Conservation (phyloP, 2,797 vertebrate genomes). For the Thunnus albacares region DNA sequence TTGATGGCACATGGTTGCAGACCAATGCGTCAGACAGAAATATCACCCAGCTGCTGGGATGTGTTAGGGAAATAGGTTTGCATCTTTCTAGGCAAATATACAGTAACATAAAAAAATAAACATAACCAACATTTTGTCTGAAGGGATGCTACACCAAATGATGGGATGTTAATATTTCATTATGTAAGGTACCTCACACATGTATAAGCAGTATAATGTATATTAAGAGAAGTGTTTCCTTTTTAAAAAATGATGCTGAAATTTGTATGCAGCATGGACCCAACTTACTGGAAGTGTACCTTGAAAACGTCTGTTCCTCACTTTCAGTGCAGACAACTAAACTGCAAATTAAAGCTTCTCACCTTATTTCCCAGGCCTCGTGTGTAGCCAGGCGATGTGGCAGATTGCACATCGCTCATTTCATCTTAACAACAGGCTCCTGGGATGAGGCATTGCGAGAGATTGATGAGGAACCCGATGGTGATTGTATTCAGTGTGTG, state of each 20-base stretch:
- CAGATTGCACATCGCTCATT: conserved; percentile 75
- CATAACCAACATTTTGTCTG: conserved; percentile 26
- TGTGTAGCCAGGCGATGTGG: conserved; percentile 61
- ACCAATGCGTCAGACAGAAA: conserved; percentile 52
- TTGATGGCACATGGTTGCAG: conserved; percentile 48
- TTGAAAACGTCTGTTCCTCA: conserved; percentile 48
- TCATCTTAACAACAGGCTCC: conserved; percentile 74
- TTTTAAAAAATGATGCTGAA: not conserved
- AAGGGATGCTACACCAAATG: not conserved
- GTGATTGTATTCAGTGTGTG: conserved; percentile 74
- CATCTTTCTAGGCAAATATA: conserved; percentile 42
- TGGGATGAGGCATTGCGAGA: conserved; percentile 68
- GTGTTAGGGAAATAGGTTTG: conserved; percentile 33
- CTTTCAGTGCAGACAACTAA: conserved; percentile 49
- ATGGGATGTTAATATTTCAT: conserved; percentile 33
- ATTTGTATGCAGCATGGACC: conserved; percentile 49
- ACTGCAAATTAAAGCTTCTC: conserved; percentile 70
- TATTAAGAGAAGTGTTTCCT: not conserved
- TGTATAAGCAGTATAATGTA: not conserved
- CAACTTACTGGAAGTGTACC: conserved; percentile 51
- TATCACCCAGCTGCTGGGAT: conserved; percentile 33
- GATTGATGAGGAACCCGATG: conserved; percentile 73
- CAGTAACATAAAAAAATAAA: not conserved
- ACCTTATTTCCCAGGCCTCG: conserved; percentile 63
- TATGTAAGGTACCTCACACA: conserved; percentile 12